Conservation (phyloP, 2,113 vertebrate species). For the Callipepla squamata region DNA sequence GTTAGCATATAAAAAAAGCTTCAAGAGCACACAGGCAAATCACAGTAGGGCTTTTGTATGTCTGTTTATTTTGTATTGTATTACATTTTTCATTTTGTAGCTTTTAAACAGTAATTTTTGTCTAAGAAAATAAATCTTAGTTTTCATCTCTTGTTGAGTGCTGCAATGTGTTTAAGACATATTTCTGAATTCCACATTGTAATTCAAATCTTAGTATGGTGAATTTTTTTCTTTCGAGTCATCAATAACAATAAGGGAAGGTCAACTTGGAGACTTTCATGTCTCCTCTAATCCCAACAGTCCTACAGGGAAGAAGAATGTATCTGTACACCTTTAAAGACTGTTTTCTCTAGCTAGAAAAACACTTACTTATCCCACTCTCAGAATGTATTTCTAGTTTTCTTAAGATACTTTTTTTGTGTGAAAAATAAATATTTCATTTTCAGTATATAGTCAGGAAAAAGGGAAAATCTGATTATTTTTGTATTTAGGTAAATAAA, state of each 20-base stretch:
- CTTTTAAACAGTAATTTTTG: constrained; percentile 67
- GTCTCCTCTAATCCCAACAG: neutral
- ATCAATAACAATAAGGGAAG: constrained; percentile 2
- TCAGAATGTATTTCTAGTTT: constrained; percentile 19
- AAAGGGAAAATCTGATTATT: constrained; percentile 54
- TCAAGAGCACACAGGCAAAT: constrained; percentile 64
- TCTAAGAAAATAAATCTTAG: constrained; percentile 78
- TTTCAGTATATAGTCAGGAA: neutral
- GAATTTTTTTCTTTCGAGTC: constrained; percentile 43
- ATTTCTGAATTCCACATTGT: constrained; percentile 67
- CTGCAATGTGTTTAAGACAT: constrained; percentile 72
- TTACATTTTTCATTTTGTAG: constrained; percentile 52
- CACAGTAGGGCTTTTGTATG: constrained; percentile 64
- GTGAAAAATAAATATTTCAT: constrained; percentile 51
- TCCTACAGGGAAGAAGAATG: neutral
- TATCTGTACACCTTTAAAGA: neutral
- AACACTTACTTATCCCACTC: constrained; percentile 2
- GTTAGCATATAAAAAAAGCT: constrained; percentile 80
- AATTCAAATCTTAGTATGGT: constrained; percentile 48
- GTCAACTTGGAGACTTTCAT: neutral
- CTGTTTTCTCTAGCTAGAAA: constrained; percentile 41
- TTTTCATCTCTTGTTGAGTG: constrained; percentile 74
- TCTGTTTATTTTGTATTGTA: constrained; percentile 67
- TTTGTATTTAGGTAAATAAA: constrained; percentile 65
- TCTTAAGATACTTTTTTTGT: neutral